phyloP scores from a whole-genome alignment of 2,888 invertebrate species.

The Leucophenga montana region DNA sequence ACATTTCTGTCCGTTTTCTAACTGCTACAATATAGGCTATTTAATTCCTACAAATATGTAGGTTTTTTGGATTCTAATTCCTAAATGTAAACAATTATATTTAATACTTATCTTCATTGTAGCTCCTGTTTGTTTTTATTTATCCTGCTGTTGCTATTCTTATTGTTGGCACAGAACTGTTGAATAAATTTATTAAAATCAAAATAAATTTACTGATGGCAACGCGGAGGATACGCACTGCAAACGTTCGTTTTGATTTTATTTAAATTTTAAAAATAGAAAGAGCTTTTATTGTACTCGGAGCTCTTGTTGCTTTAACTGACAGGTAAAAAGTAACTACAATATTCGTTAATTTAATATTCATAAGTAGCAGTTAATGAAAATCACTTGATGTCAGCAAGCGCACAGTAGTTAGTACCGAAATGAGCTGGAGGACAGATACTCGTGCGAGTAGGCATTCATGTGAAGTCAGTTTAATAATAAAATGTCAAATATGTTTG shows the following conservation, averaged over 20 bases:
- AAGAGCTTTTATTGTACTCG: neutral
- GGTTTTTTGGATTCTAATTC: too few species aligned
- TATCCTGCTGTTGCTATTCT: too few species aligned
- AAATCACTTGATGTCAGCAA: slow-evolving; percentile 55
- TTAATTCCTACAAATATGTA: too few species aligned
- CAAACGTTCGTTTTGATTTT: neutral
- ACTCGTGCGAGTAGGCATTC: neutral
- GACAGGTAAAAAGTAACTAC: too few species aligned
- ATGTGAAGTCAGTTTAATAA: slow-evolving; percentile 43
- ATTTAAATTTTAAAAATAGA: slow-evolving; percentile 9
- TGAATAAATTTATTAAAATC: neutral
- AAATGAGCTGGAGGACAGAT: slow-evolving; percentile 28
- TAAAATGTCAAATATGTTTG: slow-evolving; percentile 67
- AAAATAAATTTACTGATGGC: neutral
- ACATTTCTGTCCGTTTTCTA: too few species aligned
- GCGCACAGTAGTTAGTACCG: neutral
- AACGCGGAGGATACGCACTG: neutral
- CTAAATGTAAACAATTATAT: too few species aligned
- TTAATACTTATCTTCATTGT: too few species aligned
- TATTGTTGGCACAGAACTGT: too few species aligned
- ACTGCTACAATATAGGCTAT: too few species aligned
- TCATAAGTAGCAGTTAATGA: slow-evolving; percentile 63
- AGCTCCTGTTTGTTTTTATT: too few species aligned
- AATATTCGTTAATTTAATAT: slow-evolving; percentile 56
- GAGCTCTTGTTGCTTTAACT: too few species aligned